Conservation (phyloP, 2,888 invertebrate species). For the Hymenopus coronatus region DNA sequence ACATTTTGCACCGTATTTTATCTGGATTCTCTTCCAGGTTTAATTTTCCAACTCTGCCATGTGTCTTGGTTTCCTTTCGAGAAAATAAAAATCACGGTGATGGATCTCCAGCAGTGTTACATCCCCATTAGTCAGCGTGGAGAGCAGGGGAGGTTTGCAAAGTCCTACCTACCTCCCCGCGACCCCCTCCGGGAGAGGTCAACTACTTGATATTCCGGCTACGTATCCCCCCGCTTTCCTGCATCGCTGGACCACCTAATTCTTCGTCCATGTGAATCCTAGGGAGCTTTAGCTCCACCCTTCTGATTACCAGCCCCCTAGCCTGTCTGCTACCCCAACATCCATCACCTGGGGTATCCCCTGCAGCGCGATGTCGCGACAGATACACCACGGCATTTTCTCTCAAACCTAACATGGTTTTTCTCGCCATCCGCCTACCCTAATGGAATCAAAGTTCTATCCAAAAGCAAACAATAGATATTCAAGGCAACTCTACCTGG, state of each 20-base stretch:
- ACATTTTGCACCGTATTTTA: background rate
- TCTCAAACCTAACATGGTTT: background rate
- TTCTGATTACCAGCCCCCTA: slow-evolving; percentile 16
- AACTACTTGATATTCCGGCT: slow-evolving; percentile 22
- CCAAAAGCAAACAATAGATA: background rate
- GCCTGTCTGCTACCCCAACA: background rate
- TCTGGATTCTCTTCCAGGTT: background rate
- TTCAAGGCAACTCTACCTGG: too few relatives aligned
- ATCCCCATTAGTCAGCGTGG: slow-evolving; percentile 4
- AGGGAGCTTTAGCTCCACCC: slow-evolving; percentile 12
- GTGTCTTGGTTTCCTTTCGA: background rate
- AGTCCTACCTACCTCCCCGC: background rate
- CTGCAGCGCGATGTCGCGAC: background rate
- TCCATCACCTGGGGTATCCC: background rate
- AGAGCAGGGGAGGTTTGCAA: background rate
- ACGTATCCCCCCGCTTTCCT: background rate
- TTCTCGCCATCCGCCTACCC: background rate
- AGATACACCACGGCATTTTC: background rate
- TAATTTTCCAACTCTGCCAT: background rate
- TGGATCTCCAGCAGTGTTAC: slow-evolving; percentile 6
- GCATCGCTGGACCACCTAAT: background rate
- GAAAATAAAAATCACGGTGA: slow-evolving; percentile 7
- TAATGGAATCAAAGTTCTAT: background rate
- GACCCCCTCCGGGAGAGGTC: background rate
- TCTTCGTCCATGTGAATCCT: slow-evolving; percentile 9